A percentile compares a stretch with the other conserved stretches of the same genome.
Evolutionary conservation across 2,888 invertebrate genomes (phyloP).

Genomic region (Ophonus ardosiacus): DNA sequence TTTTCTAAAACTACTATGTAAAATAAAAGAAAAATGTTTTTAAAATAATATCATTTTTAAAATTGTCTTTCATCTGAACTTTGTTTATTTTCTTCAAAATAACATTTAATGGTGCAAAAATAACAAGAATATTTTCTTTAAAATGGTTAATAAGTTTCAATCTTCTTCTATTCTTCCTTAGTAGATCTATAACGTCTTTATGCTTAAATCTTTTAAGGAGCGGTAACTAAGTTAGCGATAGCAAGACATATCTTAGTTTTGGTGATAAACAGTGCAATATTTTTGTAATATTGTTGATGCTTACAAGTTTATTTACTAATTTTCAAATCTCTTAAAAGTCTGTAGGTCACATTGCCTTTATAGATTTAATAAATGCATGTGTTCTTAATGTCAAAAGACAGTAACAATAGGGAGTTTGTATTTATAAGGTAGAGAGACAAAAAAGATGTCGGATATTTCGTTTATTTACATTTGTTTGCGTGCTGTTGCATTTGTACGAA

Average conservation of each 20-base stretch:
- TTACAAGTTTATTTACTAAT: constrained; percentile 32
- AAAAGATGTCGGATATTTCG: constrained; percentile 23
- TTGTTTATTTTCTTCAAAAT: too few relatives aligned
- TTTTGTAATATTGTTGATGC: constrained; percentile 22
- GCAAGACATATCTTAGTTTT: constrained; percentile 25
- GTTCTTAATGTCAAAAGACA: constrained; percentile 54
- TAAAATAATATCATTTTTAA: too few relatives aligned
- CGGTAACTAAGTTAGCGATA: neutral
- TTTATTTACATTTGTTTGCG: constrained; percentile 48
- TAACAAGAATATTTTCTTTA: too few relatives aligned
- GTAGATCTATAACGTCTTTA: neutral
- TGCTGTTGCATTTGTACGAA: constrained; percentile 5
- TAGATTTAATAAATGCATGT: constrained; percentile 52
- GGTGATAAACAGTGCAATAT: constrained; percentile 38
- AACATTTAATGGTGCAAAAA: too few relatives aligned
- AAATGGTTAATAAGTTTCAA: too few relatives aligned
- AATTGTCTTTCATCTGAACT: too few relatives aligned
- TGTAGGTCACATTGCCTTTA: constrained; percentile 44
- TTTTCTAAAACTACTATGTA: too few relatives aligned
- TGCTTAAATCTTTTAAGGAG: neutral
- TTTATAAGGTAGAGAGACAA: constrained; percentile 10
- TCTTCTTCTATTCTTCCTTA: too few relatives aligned
- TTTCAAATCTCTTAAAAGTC: constrained; percentile 42
- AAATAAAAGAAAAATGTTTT: too few relatives aligned
- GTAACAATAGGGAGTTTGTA: constrained; percentile 14